A percentile compares a stretch with the other conserved stretches of the same genome.
Evolutionary conservation across 2,113 vertebrate genomes (phyloP).

Genomic region (Sinocyclocheilus anshuiensis): DNA sequence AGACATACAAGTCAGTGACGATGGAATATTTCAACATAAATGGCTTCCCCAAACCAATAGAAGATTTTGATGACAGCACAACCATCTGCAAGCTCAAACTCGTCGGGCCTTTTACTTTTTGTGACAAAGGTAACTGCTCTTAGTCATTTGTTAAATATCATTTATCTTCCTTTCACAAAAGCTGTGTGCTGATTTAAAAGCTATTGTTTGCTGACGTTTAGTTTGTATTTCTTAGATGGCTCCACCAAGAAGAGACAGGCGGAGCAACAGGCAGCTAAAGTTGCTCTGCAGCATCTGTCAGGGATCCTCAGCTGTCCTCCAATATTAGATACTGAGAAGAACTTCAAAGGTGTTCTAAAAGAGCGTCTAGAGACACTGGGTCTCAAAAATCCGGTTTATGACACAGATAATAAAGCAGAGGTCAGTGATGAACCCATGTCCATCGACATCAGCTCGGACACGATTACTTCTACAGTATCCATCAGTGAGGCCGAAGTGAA

Average conservation of each 20-base stretch:
- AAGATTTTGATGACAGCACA: conserved; percentile 23
- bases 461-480: conserved; percentile 12
- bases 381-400: conserved; percentile 38
- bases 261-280: conserved; percentile 60
- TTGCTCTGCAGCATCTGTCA: conserved; percentile 50
- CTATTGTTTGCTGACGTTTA: not conserved
- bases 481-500: not conserved
- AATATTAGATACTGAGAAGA: conserved; percentile 6
- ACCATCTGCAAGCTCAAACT: conserved; percentile 52
- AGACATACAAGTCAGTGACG: conserved; percentile 3
- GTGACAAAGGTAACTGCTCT: conserved; percentile 50
- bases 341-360: conserved; percentile 58
- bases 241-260: conserved; percentile 51
- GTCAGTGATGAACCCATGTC: not conserved
- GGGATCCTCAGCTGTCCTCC: conserved; percentile 40
- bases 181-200: not conserved
- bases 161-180: not conserved
- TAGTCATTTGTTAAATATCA: not conserved
- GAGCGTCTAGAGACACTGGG: conserved; percentile 43
- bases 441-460: not conserved
- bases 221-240: conserved; percentile 45
- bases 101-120: conserved; percentile 54
- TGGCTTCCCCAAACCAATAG: conserved; percentile 34
- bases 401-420: not conserved
- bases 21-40: conserved; percentile 39